Evolutionary conservation across 2,797 vertebrate genomes (phyloP).

Genomic region (Salmo trutta): DNA sequence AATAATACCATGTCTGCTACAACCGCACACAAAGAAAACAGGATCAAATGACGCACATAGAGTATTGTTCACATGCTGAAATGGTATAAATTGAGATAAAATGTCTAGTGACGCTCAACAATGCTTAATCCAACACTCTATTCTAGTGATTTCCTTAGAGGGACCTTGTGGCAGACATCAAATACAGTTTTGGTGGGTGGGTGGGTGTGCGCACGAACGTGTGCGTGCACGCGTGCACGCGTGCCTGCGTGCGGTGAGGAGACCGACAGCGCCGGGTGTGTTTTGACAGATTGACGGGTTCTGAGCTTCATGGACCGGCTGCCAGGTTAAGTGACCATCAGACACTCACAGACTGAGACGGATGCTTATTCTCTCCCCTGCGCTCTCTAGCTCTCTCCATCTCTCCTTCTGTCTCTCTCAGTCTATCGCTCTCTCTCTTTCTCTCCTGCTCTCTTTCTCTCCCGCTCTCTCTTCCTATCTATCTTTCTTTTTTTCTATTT

Average conservation of each 20-base stretch:
- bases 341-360: conserved; percentile 45
- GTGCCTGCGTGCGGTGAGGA: conserved; percentile 24
- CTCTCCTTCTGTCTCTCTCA: background rate
- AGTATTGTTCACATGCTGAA: background rate
- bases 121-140: conserved; percentile 53
- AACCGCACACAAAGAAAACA: background rate
- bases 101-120: conserved; percentile 41
- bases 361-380: conserved; percentile 5
- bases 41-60: background rate
- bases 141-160: conserved; percentile 50
- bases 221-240: too few species aligned
- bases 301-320: conserved; percentile 63
- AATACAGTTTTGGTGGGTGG: conserved; percentile 29
- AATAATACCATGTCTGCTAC: too few species aligned
- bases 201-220: background rate
- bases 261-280: conserved; percentile 44
- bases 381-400: background rate
- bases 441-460: background rate
- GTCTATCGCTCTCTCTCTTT: background rate
- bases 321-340: conserved; percentile 73
- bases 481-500: background rate
- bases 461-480: background rate
- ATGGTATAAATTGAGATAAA: conserved; percentile 31
- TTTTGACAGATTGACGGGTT: conserved; percentile 70
- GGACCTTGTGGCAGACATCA: conserved; percentile 62